Conservation (phyloP, 2,888 invertebrate species). For the Bombylius discolor region DNA sequence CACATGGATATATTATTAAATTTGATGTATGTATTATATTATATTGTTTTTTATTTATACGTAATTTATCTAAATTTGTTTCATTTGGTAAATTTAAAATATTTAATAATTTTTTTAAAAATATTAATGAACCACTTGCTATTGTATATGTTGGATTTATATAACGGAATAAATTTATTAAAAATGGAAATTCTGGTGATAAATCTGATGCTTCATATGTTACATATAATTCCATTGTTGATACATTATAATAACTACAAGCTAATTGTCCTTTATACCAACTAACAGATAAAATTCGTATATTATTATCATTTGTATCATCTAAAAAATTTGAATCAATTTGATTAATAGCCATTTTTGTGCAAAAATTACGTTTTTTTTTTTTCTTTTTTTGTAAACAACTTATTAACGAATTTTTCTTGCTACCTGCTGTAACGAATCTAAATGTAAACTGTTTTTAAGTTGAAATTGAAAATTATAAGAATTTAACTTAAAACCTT, state of each 20-base stretch:
- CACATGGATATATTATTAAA: constrained; percentile 11
- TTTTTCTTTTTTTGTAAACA: too few species aligned
- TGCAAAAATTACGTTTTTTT: too few species aligned
- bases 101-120: constrained; percentile 11
- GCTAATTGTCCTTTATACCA: constrained; percentile 14
- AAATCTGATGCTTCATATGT: constrained; percentile 14
- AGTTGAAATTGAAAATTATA: too few species aligned
- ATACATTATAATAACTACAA: constrained; percentile 13
- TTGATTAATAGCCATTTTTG: background rate
- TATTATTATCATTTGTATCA: constrained; percentile 1
- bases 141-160: constrained; percentile 11
- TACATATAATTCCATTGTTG: constrained; percentile 14
- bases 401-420: too few species aligned
- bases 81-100: constrained; percentile 5
- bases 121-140: constrained; percentile 12
- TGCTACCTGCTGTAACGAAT: too few species aligned
- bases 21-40: background rate
- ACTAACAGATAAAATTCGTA: constrained; percentile 11
- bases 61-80: constrained; percentile 8
- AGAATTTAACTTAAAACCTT: too few species aligned
- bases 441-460: too few species aligned
- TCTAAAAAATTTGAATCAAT: background rate
- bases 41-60: constrained; percentile 1
- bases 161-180: constrained; percentile 15
- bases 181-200: constrained; percentile 12